Percentiles rank a stretch among this genome's conserved stretches.
Evolutionary conservation across 2,888 invertebrate species (phyloP).

Genomic region (Hololepta plana): DNA sequence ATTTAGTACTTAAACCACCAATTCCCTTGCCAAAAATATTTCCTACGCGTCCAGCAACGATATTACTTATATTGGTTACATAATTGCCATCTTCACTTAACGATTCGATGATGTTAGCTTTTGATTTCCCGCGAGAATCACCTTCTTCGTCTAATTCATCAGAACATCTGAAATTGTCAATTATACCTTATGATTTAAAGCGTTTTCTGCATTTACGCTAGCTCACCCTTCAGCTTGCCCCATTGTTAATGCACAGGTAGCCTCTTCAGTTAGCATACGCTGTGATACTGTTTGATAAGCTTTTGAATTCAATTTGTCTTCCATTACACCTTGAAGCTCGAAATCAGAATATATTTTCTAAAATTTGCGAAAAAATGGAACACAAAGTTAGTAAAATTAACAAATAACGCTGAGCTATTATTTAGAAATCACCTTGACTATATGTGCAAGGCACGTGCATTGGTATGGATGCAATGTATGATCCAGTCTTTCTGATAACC

Average conservation of each 20-base stretch:
- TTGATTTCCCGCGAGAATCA: conserved; percentile 37
- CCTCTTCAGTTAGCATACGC: conserved; percentile 93
- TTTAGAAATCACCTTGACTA: conserved; percentile 58
- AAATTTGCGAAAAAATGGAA: conserved; percentile 18
- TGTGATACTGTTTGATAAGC: conserved; percentile 82
- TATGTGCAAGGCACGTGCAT: conserved; percentile 90
- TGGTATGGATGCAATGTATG: conserved; percentile 93
- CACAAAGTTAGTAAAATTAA: neutral
- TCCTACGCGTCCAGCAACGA: conserved; percentile 75
- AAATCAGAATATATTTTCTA: conserved; percentile 99
- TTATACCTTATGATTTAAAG: conserved; percentile 11
- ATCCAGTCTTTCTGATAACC: conserved; percentile 84
- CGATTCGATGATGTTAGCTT: conserved; percentile 36
- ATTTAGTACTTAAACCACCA: conserved; percentile 75
- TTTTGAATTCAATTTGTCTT: conserved; percentile 91
- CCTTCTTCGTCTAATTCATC: conserved; percentile 37
- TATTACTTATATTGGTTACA: conserved; percentile 64
- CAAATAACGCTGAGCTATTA: neutral
- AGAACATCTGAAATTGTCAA: conserved; percentile 10
- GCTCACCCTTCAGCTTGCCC: conserved; percentile 58
- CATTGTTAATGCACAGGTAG: conserved; percentile 75
- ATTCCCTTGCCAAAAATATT: conserved; percentile 82
- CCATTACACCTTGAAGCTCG: conserved; percentile 96
- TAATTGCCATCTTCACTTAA: conserved; percentile 46
- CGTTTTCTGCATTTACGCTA: conserved; percentile 23